Percentiles rank a stretch among this genome's conserved stretches.
Conservation (phyloP, 2,797 vertebrate species). For the Alfaro cultratus region DNA sequence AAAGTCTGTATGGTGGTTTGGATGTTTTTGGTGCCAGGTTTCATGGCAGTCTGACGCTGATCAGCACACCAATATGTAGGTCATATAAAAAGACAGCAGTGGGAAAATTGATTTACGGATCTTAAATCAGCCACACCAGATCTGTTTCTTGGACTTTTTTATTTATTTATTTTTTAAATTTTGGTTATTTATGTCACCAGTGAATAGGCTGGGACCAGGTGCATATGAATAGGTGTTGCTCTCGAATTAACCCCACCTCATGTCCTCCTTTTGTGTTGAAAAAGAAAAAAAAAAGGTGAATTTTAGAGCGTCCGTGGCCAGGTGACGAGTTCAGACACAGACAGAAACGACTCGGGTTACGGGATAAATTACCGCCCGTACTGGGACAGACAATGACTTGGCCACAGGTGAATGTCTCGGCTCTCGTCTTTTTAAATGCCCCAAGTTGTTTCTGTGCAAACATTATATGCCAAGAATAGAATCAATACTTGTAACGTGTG, state of each 20-base stretch:
- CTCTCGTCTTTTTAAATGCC: slow-evolving; percentile 66
- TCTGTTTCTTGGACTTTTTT: slow-evolving; percentile 52
- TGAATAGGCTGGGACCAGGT: slow-evolving; percentile 77
- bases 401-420: slow-evolving; percentile 63
- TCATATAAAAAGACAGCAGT: slow-evolving; percentile 62
- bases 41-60: slow-evolving; percentile 46
- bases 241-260: slow-evolving; percentile 69
- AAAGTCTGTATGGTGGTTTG: slow-evolving; percentile 50
- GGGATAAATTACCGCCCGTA: slow-evolving; percentile 70
- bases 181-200: slow-evolving; percentile 59
- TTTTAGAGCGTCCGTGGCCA: slow-evolving; percentile 73
- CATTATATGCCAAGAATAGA: slow-evolving; percentile 65
- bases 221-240: slow-evolving; percentile 73
- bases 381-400: slow-evolving; percentile 75
- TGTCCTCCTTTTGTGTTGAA: slow-evolving; percentile 68
- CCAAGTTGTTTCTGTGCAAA: slow-evolving; percentile 72
- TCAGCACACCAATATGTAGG: slow-evolving; percentile 65
- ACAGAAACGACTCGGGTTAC: slow-evolving; percentile 80
- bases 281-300: slow-evolving; percentile 69
- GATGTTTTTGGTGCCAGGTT: slow-evolving; percentile 45
- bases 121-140: slow-evolving; percentile 67
- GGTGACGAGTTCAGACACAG: slow-evolving; percentile 73
- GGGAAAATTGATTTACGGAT: slow-evolving; percentile 51
- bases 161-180: slow-evolving; percentile 41
- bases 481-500: slow-evolving; percentile 52